Evolutionary conservation across 2,888 invertebrate genomes (phyloP).

Genomic region (Papilio gigon): DNA sequence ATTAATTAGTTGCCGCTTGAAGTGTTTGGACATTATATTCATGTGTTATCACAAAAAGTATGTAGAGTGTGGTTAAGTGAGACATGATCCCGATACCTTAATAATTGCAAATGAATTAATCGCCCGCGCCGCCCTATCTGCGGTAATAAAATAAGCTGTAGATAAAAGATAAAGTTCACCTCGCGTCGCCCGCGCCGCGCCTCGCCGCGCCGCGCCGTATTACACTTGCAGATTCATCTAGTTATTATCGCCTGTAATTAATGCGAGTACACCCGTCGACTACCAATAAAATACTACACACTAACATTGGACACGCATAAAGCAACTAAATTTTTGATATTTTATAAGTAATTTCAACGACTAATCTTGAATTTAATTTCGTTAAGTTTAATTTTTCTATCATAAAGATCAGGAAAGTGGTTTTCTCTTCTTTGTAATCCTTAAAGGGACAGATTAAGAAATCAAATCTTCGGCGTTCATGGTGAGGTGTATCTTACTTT

Average conservation of each 20-base stretch:
- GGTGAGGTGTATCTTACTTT: neutral
- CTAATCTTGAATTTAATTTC: neutral
- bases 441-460: neutral
- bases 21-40: neutral
- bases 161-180: conserved; percentile 45
- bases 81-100: conserved; percentile 27
- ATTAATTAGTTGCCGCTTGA: neutral
- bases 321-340: neutral
- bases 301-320: neutral
- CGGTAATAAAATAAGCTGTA: conserved; percentile 45
- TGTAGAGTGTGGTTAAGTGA: conserved; percentile 18
- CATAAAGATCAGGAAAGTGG: neutral
- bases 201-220: conserved; percentile 47
- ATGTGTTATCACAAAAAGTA: conserved; percentile 25
- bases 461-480: neutral
- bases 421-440: neutral
- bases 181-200: conserved; percentile 37
- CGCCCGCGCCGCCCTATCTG: conserved; percentile 42
- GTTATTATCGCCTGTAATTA: conserved; percentile 68
- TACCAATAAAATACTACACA: conserved; percentile 8
- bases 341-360: neutral
- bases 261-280: conserved; percentile 46
- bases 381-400: neutral
- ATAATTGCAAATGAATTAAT: conserved; percentile 42
- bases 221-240: conserved; percentile 65